Evolutionary conservation across 2,113 vertebrate genomes (phyloP).

Genomic region (Lathamus discolor): DNA sequence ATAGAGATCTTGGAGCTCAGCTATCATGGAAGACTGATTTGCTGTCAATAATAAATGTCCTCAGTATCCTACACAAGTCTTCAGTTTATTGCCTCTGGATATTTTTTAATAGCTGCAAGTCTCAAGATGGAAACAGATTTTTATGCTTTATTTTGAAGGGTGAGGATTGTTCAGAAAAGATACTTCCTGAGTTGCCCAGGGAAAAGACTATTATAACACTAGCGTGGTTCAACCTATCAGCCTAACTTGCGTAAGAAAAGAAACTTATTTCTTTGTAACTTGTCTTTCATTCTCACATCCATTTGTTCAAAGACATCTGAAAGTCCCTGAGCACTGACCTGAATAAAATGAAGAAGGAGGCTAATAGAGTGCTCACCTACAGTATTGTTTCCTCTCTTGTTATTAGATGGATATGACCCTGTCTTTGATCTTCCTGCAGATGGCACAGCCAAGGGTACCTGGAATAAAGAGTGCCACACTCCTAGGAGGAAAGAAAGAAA

Average conservation of each 20-base stretch:
- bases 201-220: constrained; percentile 56
- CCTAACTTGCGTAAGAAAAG: constrained; percentile 56
- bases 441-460: constrained; percentile 45
- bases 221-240: constrained; percentile 28
- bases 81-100: constrained; percentile 55
- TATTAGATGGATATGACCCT: constrained; percentile 65
- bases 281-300: constrained; percentile 70
- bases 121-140: constrained; percentile 55
- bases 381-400: constrained; percentile 57
- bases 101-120: constrained; percentile 58
- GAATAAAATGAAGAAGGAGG: constrained; percentile 37
- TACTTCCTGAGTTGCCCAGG: constrained; percentile 9
- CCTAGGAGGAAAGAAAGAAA: constrained; percentile 53
- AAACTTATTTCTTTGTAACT: constrained; percentile 64
- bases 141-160: constrained; percentile 61
- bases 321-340: constrained; percentile 35
- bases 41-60: constrained; percentile 61
- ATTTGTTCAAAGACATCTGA: constrained; percentile 60
- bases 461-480: constrained; percentile 38
- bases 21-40: constrained; percentile 57
- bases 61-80: constrained; percentile 49
- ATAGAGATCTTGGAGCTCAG: neutral
- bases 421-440: constrained; percentile 63
- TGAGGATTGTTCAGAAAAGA: constrained; percentile 47
- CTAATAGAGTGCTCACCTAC: constrained; percentile 62